phyloP scores from a whole-genome alignment of 2,113 vertebrate species.

The Catharus minimus region DNA sequence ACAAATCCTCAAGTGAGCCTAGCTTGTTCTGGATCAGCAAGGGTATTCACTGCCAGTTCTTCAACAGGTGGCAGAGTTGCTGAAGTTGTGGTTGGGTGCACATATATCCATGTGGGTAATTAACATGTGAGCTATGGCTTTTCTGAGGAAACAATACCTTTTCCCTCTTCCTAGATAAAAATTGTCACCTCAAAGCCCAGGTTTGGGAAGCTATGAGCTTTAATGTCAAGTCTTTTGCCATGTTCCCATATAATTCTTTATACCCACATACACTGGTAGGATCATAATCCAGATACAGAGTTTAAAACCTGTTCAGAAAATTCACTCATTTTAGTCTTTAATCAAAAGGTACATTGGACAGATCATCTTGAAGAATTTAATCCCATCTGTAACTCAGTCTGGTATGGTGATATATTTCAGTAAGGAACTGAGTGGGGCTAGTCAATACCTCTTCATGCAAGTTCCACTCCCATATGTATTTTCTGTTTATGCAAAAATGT shows the following conservation, averaged over 20 bases:
- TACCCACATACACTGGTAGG: rapidly evolving
- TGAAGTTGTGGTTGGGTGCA: neutral
- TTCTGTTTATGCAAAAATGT: neutral
- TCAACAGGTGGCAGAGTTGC: neutral
- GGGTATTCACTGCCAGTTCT: neutral
- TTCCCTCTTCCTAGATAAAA: neutral
- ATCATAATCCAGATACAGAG: neutral
- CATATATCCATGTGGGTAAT: neutral
- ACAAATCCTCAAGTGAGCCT: neutral
- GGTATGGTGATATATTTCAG: neutral
- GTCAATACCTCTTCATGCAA: neutral
- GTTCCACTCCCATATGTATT: neutral
- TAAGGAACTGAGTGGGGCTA: neutral
- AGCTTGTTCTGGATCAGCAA: neutral
- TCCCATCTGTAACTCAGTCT: neutral
- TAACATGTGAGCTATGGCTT: neutral
- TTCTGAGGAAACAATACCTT: neutral
- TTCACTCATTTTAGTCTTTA: neutral
- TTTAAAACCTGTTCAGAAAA: neutral
- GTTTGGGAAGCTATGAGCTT: neutral
- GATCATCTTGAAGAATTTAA: neutral
- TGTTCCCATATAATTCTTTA: neutral
- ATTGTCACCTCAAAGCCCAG: neutral
- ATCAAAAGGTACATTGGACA: neutral
- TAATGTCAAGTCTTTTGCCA: neutral